Percentiles rank a stretch among this genome's conserved stretches.
Evolutionary conservation across 2,113 vertebrate genomes (phyloP).

Genomic region (Murina feae): DNA sequence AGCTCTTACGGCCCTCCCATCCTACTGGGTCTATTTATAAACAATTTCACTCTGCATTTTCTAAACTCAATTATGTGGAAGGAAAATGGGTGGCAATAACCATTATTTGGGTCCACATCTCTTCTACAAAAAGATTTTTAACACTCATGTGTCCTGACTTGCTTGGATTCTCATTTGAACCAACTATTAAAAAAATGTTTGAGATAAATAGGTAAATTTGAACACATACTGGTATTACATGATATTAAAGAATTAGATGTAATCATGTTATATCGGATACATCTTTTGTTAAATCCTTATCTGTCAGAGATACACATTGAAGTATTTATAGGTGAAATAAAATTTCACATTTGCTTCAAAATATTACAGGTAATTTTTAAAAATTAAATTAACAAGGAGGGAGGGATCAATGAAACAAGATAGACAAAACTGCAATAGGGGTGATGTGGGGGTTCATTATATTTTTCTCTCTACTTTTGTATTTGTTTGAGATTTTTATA

Average conservation of each 20-base stretch:
- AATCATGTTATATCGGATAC: neutral
- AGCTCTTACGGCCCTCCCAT: neutral
- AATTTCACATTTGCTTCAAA: constrained; percentile 18
- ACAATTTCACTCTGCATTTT: neutral
- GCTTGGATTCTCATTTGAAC: neutral
- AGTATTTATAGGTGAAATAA: neutral
- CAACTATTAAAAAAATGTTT: neutral
- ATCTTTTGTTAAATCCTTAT: neutral
- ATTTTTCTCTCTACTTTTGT: neutral
- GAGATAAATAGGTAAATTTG: neutral
- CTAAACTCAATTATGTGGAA: neutral
- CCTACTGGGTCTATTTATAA: neutral
- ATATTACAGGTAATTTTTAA: neutral
- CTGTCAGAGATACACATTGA: neutral
- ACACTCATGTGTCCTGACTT: neutral
- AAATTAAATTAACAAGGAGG: neutral
- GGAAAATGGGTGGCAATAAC: neutral
- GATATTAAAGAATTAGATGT: neutral
- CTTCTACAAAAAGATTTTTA: constrained; percentile 14
- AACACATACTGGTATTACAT: neutral
- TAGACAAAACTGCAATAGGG: neutral
- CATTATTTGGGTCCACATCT: neutral
- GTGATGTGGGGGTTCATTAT: neutral
- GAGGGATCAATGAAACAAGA: neutral
- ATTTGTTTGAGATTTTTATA: constrained; percentile 23